Conservation (phyloP, 2,113 vertebrate species). For the Actinemys pallida region DNA sequence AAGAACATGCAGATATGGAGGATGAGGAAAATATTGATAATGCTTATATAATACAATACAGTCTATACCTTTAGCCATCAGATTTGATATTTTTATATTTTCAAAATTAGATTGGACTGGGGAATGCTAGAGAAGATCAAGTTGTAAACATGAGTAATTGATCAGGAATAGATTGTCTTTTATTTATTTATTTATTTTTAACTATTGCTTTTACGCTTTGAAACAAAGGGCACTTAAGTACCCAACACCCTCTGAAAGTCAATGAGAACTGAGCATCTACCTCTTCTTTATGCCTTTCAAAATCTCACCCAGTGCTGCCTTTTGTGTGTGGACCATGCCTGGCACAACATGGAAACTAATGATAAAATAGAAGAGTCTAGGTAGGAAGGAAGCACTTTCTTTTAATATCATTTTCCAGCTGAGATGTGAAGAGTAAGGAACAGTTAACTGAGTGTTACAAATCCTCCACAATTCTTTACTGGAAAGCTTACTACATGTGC, state of each 20-base stretch:
- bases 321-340: not conserved
- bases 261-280: not conserved
- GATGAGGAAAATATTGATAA: not conserved
- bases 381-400: not conserved
- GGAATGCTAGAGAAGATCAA: not conserved
- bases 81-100: not conserved
- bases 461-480: not conserved
- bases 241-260: not conserved
- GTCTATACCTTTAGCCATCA: not conserved
- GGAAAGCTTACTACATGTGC: not conserved
- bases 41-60: not conserved
- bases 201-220: not conserved
- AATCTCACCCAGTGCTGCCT: not conserved
- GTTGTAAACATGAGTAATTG: not conserved
- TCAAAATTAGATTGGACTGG: not conserved
- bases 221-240: not conserved
- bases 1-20: not conserved
- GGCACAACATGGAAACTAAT: not conserved
- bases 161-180: not conserved
- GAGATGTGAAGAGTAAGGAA: not conserved
- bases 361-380: not conserved
- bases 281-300: not conserved
- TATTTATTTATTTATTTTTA: not conserved
- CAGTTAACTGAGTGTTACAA: not conserved
- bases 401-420: not conserved